phyloP scores from a whole-genome alignment of 2,113 vertebrate genomes.

The Prunella himalayana region DNA sequence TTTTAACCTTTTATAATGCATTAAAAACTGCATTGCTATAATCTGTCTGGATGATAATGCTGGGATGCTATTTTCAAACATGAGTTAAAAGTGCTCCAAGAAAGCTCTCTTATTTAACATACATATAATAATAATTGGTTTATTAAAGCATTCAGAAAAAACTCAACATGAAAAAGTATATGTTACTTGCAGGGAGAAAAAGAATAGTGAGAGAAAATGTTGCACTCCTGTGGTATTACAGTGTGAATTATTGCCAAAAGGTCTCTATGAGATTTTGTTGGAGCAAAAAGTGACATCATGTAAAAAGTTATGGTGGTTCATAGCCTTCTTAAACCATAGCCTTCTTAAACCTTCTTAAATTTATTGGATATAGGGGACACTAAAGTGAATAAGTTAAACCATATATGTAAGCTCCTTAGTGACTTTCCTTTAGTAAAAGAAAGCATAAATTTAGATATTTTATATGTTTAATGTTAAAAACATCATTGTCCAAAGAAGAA shows the following conservation, averaged over 20 bases:
- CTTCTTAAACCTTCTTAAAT: background rate
- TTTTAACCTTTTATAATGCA: background rate
- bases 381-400: background rate
- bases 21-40: background rate
- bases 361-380: background rate
- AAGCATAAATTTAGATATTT: background rate
- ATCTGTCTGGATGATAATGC: background rate
- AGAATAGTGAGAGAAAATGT: accelerated
- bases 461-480: background rate
- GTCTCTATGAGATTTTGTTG: background rate
- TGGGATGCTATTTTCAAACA: background rate
- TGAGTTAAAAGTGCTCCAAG: background rate
- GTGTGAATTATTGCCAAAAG: background rate
- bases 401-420: background rate
- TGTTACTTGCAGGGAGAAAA: background rate
- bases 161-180: background rate
- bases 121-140: background rate
- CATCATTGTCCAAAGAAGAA: background rate
- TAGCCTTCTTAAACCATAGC: background rate
- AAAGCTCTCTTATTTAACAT: background rate
- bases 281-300: background rate
- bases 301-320: background rate
- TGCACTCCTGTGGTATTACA: background rate
- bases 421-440: background rate
- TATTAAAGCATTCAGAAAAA: background rate